phyloP scores from a whole-genome alignment of 2,888 invertebrate genomes.

The Isoperla grammatica region DNA sequence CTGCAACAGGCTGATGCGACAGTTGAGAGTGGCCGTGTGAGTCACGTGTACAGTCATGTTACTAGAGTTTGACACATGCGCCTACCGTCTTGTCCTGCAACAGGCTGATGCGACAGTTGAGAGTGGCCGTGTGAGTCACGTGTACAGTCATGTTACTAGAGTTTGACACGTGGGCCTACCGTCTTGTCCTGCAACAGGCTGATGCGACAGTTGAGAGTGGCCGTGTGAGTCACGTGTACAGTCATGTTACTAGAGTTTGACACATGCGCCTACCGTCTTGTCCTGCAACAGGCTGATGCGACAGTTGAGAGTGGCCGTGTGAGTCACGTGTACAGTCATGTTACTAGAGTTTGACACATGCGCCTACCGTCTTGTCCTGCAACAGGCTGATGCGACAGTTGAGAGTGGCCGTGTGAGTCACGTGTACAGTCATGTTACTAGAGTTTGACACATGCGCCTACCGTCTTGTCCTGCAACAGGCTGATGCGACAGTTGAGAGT shows the following conservation, averaged over 20 bases:
- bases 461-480: slow-evolving; percentile 68
- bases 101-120: slow-evolving; percentile 69
- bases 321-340: slow-evolving; percentile 67
- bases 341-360: slow-evolving; percentile 55
- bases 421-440: slow-evolving; percentile 65
- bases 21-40: slow-evolving; percentile 65
- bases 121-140: slow-evolving; percentile 62
- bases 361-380: slow-evolving; percentile 64
- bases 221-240: slow-evolving; percentile 66
- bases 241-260: slow-evolving; percentile 64
- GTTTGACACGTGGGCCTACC: slow-evolving; percentile 50
- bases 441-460: slow-evolving; percentile 53
- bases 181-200: slow-evolving; percentile 70
- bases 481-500: slow-evolving; percentile 69
- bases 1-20: slow-evolving; percentile 65
- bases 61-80: slow-evolving; percentile 50
- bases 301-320: slow-evolving; percentile 66
- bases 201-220: slow-evolving; percentile 67
- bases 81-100: slow-evolving; percentile 63
- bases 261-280: slow-evolving; percentile 54
- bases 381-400: slow-evolving; percentile 69
- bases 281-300: slow-evolving; percentile 67
- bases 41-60: slow-evolving; percentile 70
- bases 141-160: slow-evolving; percentile 66
- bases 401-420: slow-evolving; percentile 64